Percentiles rank a stretch among this genome's conserved stretches.
phyloP scores from a whole-genome alignment of 2,113 vertebrate species.

The Ellobius talpinus region DNA sequence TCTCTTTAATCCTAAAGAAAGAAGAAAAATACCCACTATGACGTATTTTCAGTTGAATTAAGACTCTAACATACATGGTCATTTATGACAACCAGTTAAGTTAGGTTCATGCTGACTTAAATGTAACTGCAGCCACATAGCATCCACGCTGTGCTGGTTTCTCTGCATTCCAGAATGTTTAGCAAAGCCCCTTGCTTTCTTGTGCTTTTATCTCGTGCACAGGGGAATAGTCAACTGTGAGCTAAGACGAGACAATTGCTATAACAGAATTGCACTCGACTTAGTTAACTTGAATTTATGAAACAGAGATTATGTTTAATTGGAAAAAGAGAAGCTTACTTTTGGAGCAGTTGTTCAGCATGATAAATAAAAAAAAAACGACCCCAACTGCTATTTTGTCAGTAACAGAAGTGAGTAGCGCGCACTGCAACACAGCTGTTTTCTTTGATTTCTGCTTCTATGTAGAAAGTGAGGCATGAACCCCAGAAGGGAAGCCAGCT shows the following conservation, averaged over 20 bases:
- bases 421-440: conserved; percentile 53
- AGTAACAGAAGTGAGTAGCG: conserved; percentile 37
- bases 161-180: conserved; percentile 48
- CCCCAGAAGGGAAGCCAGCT: conserved; percentile 50
- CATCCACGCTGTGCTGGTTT: neutral
- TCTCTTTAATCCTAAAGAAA: neutral
- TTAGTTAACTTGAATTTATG: conserved; percentile 64
- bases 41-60: conserved; percentile 18
- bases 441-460: conserved; percentile 62
- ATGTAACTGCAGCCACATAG: neutral
- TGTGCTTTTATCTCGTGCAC: conserved; percentile 23
- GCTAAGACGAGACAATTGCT: conserved; percentile 42
- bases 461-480: conserved; percentile 47
- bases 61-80: neutral
- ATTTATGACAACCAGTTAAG: neutral
- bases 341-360: conserved; percentile 58
- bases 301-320: conserved; percentile 66
- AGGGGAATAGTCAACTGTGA: conserved; percentile 53
- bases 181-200: conserved; percentile 42
- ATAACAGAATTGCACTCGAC: conserved; percentile 46
- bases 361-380: conserved; percentile 58
- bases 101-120: neutral
- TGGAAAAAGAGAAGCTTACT: conserved; percentile 61
- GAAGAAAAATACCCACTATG: neutral
- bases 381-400: conserved; percentile 56